phyloP scores from a whole-genome alignment of 2,113 vertebrate genomes.

The Nycticryphes semicollaris region DNA sequence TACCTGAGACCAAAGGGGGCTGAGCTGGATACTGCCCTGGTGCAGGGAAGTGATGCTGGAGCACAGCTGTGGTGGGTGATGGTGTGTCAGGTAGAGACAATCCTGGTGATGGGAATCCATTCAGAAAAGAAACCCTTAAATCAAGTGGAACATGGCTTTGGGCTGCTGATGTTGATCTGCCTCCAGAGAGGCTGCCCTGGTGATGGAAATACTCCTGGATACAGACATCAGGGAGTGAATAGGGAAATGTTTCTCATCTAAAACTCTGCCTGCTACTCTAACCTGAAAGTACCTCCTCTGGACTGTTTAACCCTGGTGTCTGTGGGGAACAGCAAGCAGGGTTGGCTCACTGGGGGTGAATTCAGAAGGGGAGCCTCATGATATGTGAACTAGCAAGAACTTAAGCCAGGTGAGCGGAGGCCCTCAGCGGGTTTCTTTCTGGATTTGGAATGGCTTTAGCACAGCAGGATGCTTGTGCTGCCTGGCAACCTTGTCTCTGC shows the following conservation, averaged over 20 bases:
- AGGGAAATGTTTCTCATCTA: not conserved
- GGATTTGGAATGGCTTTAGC: not conserved
- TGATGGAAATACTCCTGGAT: not conserved
- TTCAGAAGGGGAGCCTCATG: not conserved
- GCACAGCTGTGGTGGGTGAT: not conserved
- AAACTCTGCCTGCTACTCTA: not conserved
- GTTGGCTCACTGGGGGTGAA: not conserved
- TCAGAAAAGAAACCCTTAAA: not conserved
- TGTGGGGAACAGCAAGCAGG: not conserved
- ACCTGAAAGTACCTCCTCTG: not conserved
- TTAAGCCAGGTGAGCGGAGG: not conserved
- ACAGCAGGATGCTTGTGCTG: not conserved
- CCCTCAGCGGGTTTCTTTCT: not conserved
- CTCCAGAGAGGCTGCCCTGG: not conserved
- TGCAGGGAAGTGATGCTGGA: fast-evolving
- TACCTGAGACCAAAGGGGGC: not conserved
- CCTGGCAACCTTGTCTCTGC: not conserved
- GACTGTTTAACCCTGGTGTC: not conserved
- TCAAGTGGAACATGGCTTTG: not conserved
- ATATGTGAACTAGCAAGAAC: not conserved
- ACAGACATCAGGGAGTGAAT: not conserved
- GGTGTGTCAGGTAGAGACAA: not conserved
- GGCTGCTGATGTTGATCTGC: not conserved
- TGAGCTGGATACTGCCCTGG: fast-evolving
- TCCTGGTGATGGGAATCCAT: not conserved